Evolutionary conservation across 2,113 vertebrate genomes (phyloP), one percentile per base, ranked within the genome.

Genomic region (Megaceryle torquata): DNA sequence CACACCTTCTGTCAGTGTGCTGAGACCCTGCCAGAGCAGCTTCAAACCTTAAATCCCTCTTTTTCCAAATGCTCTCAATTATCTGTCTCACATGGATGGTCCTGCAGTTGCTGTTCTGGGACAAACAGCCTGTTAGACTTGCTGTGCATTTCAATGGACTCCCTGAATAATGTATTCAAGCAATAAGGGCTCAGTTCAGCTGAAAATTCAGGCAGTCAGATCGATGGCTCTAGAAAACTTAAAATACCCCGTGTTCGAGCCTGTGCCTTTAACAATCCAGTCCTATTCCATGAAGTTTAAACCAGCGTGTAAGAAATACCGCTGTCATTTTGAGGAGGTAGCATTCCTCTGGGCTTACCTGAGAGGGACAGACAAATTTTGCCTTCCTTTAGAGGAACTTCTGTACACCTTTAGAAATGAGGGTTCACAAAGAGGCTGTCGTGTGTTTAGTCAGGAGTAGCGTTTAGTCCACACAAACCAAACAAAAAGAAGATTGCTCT

Each of bases 61-160:
- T 84, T 85, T 81, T 26, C 54, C 71, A 81, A 91, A 59, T 80
- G 91, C 54, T 77, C 57, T 93, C 84, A 93, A 82, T 75, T 72
- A 50, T 22, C 86, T 86, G 64, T 89, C 85, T 91, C 91, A 74
- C 51, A 51, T 35, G 82, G 88, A 70, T 82, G 53, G 54, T 54
- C 68, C 54, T 65, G 39, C 59, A 81, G 46, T 83, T 37, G 21
- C 65, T 74, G 29, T 44, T 85, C 39, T 35, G 92, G 79, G 46
- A 71, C 69, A 54, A 88, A 65, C 54, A 80, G 68, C 60, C 41
- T 2, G 0, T 22, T 76, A 56, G 92, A 75, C 72, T 86, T 56
- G 77, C 82, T 94, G 65, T 95, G 92, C 65, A 83, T 96, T 83
- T 84, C 70, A 84, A 13, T 95, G 37, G 50, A 21, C 25, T 24